These are phyloP conservation scores for Diorhabda carinulata DNA, from an alignment of 1,140 invertebrate genomes.

Conservation along the genomic window DNA sequence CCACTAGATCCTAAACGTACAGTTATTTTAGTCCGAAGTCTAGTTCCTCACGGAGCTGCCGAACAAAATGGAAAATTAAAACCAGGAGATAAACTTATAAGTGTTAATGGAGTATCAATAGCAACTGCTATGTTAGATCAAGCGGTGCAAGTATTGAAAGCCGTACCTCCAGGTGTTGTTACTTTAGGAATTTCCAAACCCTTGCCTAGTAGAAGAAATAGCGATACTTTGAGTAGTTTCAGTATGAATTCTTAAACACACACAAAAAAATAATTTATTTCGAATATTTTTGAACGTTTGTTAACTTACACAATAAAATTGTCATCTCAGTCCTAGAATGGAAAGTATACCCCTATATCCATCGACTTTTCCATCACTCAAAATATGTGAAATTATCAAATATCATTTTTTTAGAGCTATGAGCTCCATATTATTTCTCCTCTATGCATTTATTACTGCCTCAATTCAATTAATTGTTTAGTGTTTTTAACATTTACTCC, in stretches of 20 bases:
- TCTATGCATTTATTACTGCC: too few species aligned
- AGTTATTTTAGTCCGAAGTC: slow-evolving; percentile 89
- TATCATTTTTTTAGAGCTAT: too few species aligned
- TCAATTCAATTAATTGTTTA: too few species aligned
- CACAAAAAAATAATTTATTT: too few species aligned
- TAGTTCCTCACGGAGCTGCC: slow-evolving; percentile 88
- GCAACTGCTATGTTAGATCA: slow-evolving; percentile 86
- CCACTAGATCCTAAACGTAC: slow-evolving; percentile 83
- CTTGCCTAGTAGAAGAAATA: slow-evolving; percentile 52
- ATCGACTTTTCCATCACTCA: too few species aligned
- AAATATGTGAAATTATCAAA: too few species aligned
- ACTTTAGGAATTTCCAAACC: slow-evolving; percentile 83
- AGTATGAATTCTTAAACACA: background rate
- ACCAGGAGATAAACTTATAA: slow-evolving; percentile 72
- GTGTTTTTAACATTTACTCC: too few species aligned
- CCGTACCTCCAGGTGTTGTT: slow-evolving; percentile 77
- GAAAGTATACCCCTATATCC: too few species aligned
- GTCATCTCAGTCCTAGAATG: too few species aligned
- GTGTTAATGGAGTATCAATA: slow-evolving; percentile 56
- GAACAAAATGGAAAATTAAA: slow-evolving; percentile 84
- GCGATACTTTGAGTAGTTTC: slow-evolving; percentile 29
- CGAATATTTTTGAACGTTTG: too few species aligned
- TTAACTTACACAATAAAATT: too few species aligned
- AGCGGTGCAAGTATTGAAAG: slow-evolving; percentile 85
- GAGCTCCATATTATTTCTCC: too few species aligned